Conservation (phyloP, 2,797 vertebrate species). For the Eptatretus atami region DNA sequence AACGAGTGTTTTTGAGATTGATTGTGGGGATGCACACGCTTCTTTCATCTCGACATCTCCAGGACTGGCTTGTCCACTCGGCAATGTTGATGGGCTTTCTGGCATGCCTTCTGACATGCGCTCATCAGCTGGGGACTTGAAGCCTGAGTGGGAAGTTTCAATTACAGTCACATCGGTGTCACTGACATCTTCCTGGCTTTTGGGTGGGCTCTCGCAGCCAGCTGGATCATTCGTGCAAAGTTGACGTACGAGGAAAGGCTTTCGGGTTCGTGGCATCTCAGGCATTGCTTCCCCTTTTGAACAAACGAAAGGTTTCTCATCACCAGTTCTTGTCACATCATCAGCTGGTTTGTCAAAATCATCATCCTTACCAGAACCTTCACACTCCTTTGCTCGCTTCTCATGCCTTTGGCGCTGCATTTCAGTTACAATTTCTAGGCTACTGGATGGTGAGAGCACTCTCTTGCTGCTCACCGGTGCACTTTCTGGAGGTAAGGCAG, state of each 20-base stretch:
- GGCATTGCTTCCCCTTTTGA: slow-evolving; percentile 16
- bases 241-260: slow-evolving; percentile 27
- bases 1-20: slow-evolving; percentile 16
- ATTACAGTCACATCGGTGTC: slow-evolving; percentile 14
- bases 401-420: slow-evolving; percentile 41
- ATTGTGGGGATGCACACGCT: neutral
- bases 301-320: slow-evolving; percentile 22
- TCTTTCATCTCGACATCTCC: neutral
- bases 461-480: slow-evolving; percentile 28
- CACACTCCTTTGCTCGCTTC: slow-evolving; percentile 82
- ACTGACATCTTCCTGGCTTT: slow-evolving; percentile 19
- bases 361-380: slow-evolving; percentile 86
- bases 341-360: slow-evolving; percentile 45
- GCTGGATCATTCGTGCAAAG: slow-evolving; percentile 36
- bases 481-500: too few species aligned
- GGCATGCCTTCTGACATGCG: slow-evolving; percentile 12
- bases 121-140: slow-evolving; percentile 16
- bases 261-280: slow-evolving; percentile 16
- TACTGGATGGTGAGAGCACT: slow-evolving; percentile 84
- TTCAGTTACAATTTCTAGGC: slow-evolving; percentile 65
- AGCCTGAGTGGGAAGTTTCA: neutral
- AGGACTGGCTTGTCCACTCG: too few species aligned
- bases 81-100: neutral
- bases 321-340: slow-evolving; percentile 19
- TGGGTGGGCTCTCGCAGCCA: slow-evolving; percentile 25